Evolutionary conservation across 2,888 invertebrate species (phyloP), one percentile per base, ranked within the genome.

Genomic region (Caenorhabditis wallacei): DNA sequence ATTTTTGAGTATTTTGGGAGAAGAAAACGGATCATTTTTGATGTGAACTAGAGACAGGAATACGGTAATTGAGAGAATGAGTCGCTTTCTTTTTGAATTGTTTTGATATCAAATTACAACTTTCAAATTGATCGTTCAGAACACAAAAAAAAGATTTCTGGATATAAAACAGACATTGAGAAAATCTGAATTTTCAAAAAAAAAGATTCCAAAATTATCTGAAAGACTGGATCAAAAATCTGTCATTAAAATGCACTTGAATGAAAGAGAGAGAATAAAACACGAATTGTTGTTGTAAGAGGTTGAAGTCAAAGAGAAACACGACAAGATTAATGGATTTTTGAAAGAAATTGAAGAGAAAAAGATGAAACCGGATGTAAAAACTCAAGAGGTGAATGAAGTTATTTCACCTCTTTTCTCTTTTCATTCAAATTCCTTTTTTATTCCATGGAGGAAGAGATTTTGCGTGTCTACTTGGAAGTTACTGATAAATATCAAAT

Each of bases 251-350:
- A 37, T 66, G 37, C 53, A 53, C 66, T 53, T 48, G 40, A 40
- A 40, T 8, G 13, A 16, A 16, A 11, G n/a, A n/a, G 30, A 64
- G 26, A 30, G 51, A 40, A 53, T 72, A n/a, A 63, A 72, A 63
- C 72, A 54, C 10, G 20, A 74, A 74, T 64, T 74, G 72, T 74
- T 74, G 72, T 74, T 63, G 46, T 64, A 74, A 64, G 72, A 74
- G 61, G 71, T 71, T n/a, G 64, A 30, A 46, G 13, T 43, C 30
- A 64, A 63, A 40, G 30, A 54, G 72, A 40, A 53, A 53, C 48
- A 51, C 24, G 48, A 24, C 24, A 72, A 72, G 72, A 72, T 72
- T 72, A 72, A 72, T 72, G 63, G 46, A 51, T 37, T 53, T 61
- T 64, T 54, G 72, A 64, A 71, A 61, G 61, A 53, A 61, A 35